phyloP scores from a whole-genome alignment of 2,797 vertebrate genomes.

The Gallinago nigripennis region DNA sequence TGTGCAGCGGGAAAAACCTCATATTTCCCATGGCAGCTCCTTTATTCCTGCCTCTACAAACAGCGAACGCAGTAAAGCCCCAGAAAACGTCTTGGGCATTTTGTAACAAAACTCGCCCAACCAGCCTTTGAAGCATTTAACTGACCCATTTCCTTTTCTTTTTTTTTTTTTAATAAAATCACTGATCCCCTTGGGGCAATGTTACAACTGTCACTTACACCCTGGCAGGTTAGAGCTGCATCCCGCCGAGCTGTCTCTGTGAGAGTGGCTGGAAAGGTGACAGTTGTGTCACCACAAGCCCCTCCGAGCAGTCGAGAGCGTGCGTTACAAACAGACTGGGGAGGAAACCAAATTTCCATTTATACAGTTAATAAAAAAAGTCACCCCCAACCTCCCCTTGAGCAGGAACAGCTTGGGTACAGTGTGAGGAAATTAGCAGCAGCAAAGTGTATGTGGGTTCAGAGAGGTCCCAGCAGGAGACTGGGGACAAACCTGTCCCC shows the following conservation, averaged over 20 bases:
- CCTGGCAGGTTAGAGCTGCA: background rate
- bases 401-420: rapidly evolving
- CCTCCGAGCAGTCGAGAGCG: rapidly evolving
- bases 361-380: background rate
- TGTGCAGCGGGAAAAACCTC: slow-evolving; percentile 33
- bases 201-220: background rate
- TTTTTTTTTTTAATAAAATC: background rate
- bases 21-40: background rate
- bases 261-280: background rate
- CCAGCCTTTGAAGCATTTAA: background rate
- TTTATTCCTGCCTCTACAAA: background rate
- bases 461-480: background rate
- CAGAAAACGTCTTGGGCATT: background rate
- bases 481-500: background rate
- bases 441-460: background rate
- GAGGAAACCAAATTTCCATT: background rate
- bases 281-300: background rate
- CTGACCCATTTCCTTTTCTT: background rate
- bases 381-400: no score
- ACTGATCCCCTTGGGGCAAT: background rate
- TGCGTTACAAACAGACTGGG: rapidly evolving
- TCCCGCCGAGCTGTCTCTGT: background rate
- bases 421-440: background rate
- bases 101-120: background rate
- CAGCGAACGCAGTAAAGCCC: background rate